Percentiles rank a stretch among this genome's conserved stretches.
Evolutionary conservation across 2,888 invertebrate species (phyloP).

Genomic region (Orchestes rusci): DNA sequence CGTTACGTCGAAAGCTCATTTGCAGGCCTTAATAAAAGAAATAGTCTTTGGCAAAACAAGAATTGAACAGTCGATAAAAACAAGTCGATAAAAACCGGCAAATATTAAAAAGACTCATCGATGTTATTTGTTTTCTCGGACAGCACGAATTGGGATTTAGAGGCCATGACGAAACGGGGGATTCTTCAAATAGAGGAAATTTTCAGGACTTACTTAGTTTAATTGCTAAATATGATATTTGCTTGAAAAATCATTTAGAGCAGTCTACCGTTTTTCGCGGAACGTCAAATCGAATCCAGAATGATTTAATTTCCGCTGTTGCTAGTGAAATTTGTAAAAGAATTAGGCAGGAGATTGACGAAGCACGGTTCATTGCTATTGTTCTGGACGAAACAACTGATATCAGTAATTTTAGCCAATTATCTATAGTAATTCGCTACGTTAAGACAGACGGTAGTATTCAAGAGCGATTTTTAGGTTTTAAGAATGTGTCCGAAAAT

Average conservation of each 20-base stretch:
- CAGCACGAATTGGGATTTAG: conserved; percentile 25
- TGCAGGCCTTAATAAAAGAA: conserved; percentile 13
- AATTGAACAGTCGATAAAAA: conserved; percentile 16
- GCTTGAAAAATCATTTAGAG: conserved; percentile 26
- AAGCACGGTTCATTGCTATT: conserved; percentile 29
- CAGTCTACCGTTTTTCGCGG: conserved; percentile 28
- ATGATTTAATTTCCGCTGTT: conserved; percentile 27
- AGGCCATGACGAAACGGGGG: conserved; percentile 15
- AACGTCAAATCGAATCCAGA: conserved; percentile 30
- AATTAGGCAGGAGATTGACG: conserved; percentile 26
- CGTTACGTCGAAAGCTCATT: conserved; percentile 9
- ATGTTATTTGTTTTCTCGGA: conserved; percentile 17
- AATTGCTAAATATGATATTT: conserved; percentile 24
- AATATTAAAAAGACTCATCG: conserved; percentile 24
- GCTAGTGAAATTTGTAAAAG: conserved; percentile 18
- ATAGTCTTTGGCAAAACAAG: conserved; percentile 16
- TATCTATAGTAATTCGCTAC: conserved; percentile 26
- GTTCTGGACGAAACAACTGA: conserved; percentile 29
- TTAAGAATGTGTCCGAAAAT: conserved; percentile 4
- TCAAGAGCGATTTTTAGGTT: conserved; percentile 18
- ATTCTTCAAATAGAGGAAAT: conserved; percentile 11
- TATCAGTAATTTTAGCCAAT: conserved; percentile 27
- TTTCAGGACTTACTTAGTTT: conserved; percentile 9
- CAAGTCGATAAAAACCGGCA: conserved; percentile 26
- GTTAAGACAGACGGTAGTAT: conserved; percentile 16